Evolutionary conservation across 2,888 invertebrate species (phyloP), one percentile per base, ranked within the genome.

Genomic region (Spilosoma lubricipeda): DNA sequence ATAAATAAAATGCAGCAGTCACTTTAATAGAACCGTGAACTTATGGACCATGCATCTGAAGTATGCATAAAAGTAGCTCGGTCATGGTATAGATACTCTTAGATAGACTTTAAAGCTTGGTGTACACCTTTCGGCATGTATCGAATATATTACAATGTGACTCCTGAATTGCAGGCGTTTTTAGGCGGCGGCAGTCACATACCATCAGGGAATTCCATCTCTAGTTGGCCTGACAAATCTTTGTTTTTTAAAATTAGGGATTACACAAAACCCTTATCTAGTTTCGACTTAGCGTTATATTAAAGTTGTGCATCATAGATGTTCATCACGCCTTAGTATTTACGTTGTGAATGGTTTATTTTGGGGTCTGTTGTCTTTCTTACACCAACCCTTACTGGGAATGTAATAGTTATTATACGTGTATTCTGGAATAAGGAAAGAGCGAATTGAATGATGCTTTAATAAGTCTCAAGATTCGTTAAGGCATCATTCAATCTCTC

Each of bases 1-100:
- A 56, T 56, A 20, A 42, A 23, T 39, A 70, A 70, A 73, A 70
- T 73, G 73, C 36, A 39, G 11, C 13, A 30, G 69, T 70, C 56
- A 56, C 66, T 66, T 73, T 65, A 56, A 70, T 70, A 42, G 66
- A 67, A 39, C 23, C 67, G 59, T 48, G 74, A 65, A 45, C 56
- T 67, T 67, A 52, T 67, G 27, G 67, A 39, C 52, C 56, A 48
- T 45, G 15, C 20, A 56, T 5, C n/a, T 48, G 9, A 27, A 18
- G 2, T 4, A 33, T 33, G 65, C 27, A 56, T n/a, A 45, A 67
- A 70, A 71, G 59, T n/a, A n/a, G 1, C 13, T n/a, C 39, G 48
- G n/a, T n/a, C 67, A 71, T 71, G 65, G 52, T 66, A 39, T 48
- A 67, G 48, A 74, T 15, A 33, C 33, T 67, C 30, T n/a, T 71